phyloP scores from a whole-genome alignment of 2,888 invertebrate species.

The Agrotis segetum region DNA sequence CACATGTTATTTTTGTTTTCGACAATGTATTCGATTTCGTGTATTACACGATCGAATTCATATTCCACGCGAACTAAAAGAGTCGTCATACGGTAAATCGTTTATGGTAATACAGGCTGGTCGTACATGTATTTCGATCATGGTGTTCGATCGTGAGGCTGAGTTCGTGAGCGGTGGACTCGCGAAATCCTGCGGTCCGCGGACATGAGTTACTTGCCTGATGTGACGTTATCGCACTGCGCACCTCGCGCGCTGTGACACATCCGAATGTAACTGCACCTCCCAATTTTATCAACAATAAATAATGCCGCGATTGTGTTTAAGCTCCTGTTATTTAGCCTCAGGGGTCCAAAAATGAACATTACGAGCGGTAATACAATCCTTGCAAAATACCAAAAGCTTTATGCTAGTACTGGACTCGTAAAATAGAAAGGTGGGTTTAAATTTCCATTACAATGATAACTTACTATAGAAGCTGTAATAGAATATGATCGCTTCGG shows the following conservation, averaged over 20 bases:
- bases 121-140: conserved; percentile 86
- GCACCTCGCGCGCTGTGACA: conserved; percentile 47
- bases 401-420: conserved; percentile 9
- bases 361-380: conserved; percentile 19
- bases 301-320: conserved; percentile 22
- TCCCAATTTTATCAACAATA: conserved; percentile 35
- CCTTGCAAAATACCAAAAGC: conserved; percentile 30
- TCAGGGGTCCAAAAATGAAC: conserved; percentile 7
- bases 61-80: conserved; percentile 86
- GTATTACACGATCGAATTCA: conserved; percentile 84
- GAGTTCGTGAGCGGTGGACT: conserved; percentile 81
- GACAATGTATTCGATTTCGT: conserved; percentile 84
- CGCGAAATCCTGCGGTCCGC: conserved; percentile 73
- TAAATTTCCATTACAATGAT: conserved; percentile 57
- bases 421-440: conserved; percentile 48
- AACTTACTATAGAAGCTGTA: conserved; percentile 55
- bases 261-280: conserved; percentile 29
- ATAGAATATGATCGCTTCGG: conserved; percentile 63
- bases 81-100: conserved; percentile 86
- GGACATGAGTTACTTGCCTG: conserved; percentile 77
- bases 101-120: conserved; percentile 85
- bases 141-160: conserved; percentile 87
- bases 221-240: conserved; percentile 75
- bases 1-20: conserved; percentile 77
- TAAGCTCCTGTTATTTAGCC: conserved; percentile 7